Evolutionary conservation across 2,797 vertebrate species (phyloP), one percentile per base, ranked within the genome.

Genomic region (Lemur catta): DNA sequence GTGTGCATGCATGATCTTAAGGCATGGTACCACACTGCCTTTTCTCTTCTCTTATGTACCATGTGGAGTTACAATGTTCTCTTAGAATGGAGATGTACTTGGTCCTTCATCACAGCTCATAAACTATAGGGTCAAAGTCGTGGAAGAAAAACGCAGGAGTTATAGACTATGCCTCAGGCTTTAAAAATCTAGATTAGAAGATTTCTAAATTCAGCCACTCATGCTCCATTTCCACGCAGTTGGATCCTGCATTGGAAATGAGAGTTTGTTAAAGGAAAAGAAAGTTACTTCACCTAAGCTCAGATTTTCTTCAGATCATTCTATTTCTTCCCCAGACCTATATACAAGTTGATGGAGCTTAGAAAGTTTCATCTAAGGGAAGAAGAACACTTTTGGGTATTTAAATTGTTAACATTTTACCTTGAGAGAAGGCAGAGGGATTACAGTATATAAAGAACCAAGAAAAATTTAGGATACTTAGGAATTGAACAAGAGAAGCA

Each of bases 271-370:
- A 80, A 41, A 90, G 43, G 43, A 89, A 90, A 92, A 61, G 11
- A 57, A 63, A 79, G 35, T 78, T 65, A 15, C 35, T 80, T 91
- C 41, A 65, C 46, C 10, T 43, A 80, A 52, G 35, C 30, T 89
- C 61, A 75, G 17, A 33, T 78, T 94, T 96, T 95, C 84, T 91
- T 75, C n/a, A 88, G 63, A 87, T 67, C n/a, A 61, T 50, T 43
- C 18, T 48, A 35, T 78, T 91, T 96, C 74, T 89, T 89, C 15
- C 24, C 24, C 15, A 59, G 52, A 35, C 28, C n/a, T 93, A 20
- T 26, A 28, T 3, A 33, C 33, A 87, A 84, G 26, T 93, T 26
- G 71, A 33, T n/a, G 59, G 46, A 80, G 7, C 26, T 93, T 74
- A 48, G 33, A 65, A 90, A 84, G 18, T 85, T 92, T 90, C 18